Evolutionary conservation across 2,888 invertebrate genomes (phyloP).

Genomic region (Arenicola marina): DNA sequence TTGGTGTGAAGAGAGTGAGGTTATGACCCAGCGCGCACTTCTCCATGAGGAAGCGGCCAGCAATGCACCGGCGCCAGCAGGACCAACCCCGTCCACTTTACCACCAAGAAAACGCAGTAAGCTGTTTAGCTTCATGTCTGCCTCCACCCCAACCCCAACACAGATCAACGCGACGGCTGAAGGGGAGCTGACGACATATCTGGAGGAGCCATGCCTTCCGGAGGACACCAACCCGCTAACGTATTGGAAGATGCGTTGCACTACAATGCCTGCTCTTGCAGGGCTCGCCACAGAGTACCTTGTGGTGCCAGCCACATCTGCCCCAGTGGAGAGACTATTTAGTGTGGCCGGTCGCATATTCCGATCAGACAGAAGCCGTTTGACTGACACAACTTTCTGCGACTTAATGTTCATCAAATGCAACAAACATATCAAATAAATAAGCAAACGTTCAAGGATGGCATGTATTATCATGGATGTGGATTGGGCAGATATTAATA

Average conservation of each 20-base stretch:
- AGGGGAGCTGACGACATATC: neutral
- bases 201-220: neutral
- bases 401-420: neutral
- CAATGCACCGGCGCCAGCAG: neutral
- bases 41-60: neutral
- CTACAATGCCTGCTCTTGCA: neutral
- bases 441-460: neutral
- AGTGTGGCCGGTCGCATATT: neutral
- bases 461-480: neutral
- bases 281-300: neutral
- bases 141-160: neutral
- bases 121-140: constrained; percentile 1
- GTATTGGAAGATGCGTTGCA: neutral
- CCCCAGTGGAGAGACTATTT: constrained; percentile 1
- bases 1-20: constrained; percentile 1
- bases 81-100: neutral
- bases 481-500: too few relatives aligned
- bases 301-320: neutral
- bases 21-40: neutral
- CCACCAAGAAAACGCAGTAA: neutral
- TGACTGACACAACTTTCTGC: neutral
- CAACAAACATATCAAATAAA: neutral
- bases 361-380: neutral
- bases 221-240: neutral
- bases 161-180: neutral